A percentile compares a stretch with the other conserved stretches of the same genome.
Evolutionary conservation across 2,888 invertebrate genomes (phyloP).

Genomic region (Rhamphomyia laevipes): DNA sequence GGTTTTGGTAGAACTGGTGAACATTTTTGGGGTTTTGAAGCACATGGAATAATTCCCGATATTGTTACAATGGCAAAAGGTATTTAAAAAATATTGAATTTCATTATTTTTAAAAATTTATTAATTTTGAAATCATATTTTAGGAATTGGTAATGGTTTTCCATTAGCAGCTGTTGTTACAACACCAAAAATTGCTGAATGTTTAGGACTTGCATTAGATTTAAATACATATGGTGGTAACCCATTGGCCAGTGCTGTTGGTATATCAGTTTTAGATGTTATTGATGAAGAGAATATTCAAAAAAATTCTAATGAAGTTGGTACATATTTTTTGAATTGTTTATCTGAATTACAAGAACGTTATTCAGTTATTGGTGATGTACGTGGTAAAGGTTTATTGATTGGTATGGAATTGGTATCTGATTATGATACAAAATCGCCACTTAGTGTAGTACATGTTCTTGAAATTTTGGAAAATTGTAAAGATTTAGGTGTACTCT

Average conservation of each 20-base stretch:
- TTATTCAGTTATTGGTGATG: conserved; percentile 74
- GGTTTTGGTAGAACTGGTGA: conserved; percentile 93
- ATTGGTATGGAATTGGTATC: conserved; percentile 81
- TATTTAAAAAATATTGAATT: neutral
- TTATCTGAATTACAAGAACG: conserved; percentile 58
- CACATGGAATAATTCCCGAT: conserved; percentile 76
- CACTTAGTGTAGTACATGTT: conserved; percentile 52
- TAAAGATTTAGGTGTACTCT: conserved; percentile 73
- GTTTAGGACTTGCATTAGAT: conserved; percentile 61
- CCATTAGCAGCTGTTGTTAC: conserved; percentile 94
- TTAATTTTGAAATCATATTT: neutral
- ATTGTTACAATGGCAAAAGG: conserved; percentile 95
- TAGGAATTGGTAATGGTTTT: conserved; percentile 80
- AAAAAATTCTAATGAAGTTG: conserved; percentile 60
- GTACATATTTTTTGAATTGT: conserved; percentile 68
- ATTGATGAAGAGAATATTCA: conserved; percentile 81
- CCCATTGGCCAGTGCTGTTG: conserved; percentile 79
- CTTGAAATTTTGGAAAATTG: conserved; percentile 68
- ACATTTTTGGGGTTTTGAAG: conserved; percentile 93
- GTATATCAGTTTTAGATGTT: conserved; percentile 85
- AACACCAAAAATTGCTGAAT: conserved; percentile 72
- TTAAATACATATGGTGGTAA: conserved; percentile 97
- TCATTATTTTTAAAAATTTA: neutral
- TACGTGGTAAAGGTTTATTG: conserved; percentile 92
- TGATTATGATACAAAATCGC: conserved; percentile 50